phyloP scores from a whole-genome alignment of 1,140 invertebrate species.

The Amyelois transitella region DNA sequence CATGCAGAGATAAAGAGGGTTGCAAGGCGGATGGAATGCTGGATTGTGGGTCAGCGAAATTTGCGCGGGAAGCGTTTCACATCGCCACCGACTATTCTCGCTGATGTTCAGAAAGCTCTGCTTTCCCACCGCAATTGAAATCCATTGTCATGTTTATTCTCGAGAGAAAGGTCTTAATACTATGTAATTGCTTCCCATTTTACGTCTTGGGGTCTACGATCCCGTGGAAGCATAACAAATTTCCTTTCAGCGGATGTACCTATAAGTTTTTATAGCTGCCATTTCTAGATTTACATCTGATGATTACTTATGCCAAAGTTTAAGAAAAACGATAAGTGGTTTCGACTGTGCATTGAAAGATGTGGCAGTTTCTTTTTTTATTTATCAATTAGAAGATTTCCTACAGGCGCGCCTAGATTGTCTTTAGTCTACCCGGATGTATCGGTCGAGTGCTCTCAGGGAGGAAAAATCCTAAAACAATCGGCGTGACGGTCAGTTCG shows the following conservation, averaged over 20 bases:
- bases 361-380: too few relatives aligned
- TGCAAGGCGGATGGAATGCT: conserved; percentile 29
- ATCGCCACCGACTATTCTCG: conserved; percentile 9
- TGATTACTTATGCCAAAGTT: too few relatives aligned
- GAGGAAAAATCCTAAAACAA: conserved; percentile 21
- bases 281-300: too few relatives aligned
- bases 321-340: too few relatives aligned
- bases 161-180: conserved; percentile 11
- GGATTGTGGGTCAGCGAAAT: conserved; percentile 44
- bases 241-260: too few relatives aligned
- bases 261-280: too few relatives aligned
- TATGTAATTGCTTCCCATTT: conserved; percentile 1
- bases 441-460: conserved; percentile 17
- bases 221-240: too few relatives aligned
- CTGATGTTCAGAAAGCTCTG: conserved; percentile 17
- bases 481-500: conserved; percentile 25
- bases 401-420: not conserved
- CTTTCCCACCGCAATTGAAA: conserved; percentile 34
- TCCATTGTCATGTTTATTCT: conserved; percentile 28
- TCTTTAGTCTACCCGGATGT: conserved; percentile 23
- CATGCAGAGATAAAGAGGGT: conserved; percentile 34
- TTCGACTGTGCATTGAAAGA: too few relatives aligned
- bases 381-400: not conserved
- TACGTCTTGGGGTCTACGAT: too few relatives aligned
- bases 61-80: conserved; percentile 27